Evolutionary conservation across 2,113 vertebrate genomes (phyloP).

Genomic region (Platichthys stellatus): DNA sequence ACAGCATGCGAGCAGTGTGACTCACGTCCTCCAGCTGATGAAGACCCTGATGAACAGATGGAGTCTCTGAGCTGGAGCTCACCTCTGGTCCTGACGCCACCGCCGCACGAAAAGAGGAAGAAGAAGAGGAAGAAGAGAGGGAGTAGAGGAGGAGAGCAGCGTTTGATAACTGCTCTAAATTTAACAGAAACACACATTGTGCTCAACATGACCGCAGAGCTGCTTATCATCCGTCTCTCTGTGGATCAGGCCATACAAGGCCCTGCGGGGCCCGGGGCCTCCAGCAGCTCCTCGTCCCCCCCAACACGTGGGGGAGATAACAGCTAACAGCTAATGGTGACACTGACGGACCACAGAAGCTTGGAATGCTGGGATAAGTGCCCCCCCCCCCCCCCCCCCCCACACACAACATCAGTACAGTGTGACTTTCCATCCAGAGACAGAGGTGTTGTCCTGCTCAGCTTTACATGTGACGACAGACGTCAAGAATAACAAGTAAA

Average conservation of each 20-base stretch:
- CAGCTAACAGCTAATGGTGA: constrained; percentile 50
- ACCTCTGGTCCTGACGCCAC: constrained; percentile 79
- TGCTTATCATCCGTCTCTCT: constrained; percentile 91
- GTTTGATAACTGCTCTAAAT: constrained; percentile 84
- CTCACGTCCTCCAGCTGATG: background rate
- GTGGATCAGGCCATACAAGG: constrained; percentile 94
- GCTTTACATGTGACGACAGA: too few species aligned
- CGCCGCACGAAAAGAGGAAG: constrained; percentile 42
- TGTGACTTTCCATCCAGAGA: background rate
- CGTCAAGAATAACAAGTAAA: too few species aligned
- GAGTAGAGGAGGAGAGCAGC: constrained; percentile 62
- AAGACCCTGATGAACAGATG: background rate
- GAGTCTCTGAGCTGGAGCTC: constrained; percentile 68
- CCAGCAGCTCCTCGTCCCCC: constrained; percentile 86
- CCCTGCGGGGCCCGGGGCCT: constrained; percentile 85
- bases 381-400: too few species aligned
- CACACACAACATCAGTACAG: constrained; percentile 3
- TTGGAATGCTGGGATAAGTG: constrained; percentile 58
- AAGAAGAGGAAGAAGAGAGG: constrained; percentile 45
- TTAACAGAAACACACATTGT: constrained; percentile 87
- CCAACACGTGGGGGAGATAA: constrained; percentile 84
- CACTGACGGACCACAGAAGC: background rate
- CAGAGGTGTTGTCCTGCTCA: constrained; percentile 7
- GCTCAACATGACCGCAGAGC: constrained; percentile 92
- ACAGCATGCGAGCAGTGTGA: background rate